Evolutionary conservation across 64 coral and sea anemone genomes (phyloP), one percentile per base, ranked within the genome.

Genomic region (Pachyseris speciosa): DNA sequence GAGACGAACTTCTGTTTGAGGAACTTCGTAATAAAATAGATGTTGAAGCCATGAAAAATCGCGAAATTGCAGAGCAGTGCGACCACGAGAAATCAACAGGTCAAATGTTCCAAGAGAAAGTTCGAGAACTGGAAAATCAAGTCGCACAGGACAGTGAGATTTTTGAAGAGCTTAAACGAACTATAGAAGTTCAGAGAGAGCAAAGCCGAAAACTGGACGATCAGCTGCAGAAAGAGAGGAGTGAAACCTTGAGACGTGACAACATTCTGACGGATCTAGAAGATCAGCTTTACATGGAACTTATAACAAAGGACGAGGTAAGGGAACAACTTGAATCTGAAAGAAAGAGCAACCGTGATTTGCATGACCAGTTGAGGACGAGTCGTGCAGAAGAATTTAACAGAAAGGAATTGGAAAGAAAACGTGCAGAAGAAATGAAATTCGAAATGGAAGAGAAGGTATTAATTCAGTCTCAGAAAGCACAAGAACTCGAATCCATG

Each of bases 161-260:
- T 2, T 91, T 91, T 58, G 88, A 91, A 29, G 88, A 91, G 47
- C 59, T 91, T 25, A 80, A 72, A 31, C 32, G 34, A 22, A 91
- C 63, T 9, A 83, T 91, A 16, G 76, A 91, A 7, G 59, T 16
- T 4, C 76, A 91, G 42, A 49, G 76, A 81, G 88, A 91, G 24
- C 74, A 91, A 40, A 91, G 78, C 37, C 60, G 88, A 69, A 66
- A 91, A 37, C 66, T 91, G 9, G 77, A 83, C 72, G 88, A 77
- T 31, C 25, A 83, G 5, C 77, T 91, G 26, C 72, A 26, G 7
- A 37, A 89, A 57, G 78, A 91, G 43, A 91, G 88, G 33, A 83
- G 37, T 43, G 83, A 86, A 61, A 80, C 48, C 37, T 48, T 80
- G 2, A 43, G 66, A 53, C 74, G 88, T 19, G 88, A 91, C 75